Base-by-base conservation (phyloP, 2,888 invertebrate species). In the Neria commutata region DNA sequence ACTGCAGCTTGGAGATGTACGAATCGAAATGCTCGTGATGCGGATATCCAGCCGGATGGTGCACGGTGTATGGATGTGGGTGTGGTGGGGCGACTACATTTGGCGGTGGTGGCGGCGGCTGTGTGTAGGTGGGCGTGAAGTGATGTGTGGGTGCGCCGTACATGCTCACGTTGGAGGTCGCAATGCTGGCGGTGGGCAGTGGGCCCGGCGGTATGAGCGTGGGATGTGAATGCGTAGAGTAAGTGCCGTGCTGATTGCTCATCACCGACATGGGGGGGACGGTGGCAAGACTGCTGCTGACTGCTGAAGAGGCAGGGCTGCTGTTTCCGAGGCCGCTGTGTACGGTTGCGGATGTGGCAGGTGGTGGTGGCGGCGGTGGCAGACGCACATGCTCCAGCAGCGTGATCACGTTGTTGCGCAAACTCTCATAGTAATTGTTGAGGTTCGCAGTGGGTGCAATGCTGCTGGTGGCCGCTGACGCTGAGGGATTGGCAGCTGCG, bases 1-100 rank as follows among this genome's bases (percentile, higher is more conserved):
- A 94, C 79, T 95, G 95, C 69, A 96, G 86, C 80, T 94, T 95
- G 69, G 91, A 92, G 74, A 96, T 88, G 83, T 95, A 95, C 67
- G 91, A 92, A 84, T 95, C 95, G 82, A 96, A 94, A 83, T 94
- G 94, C 77, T 95, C 95, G 77, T 91, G 92, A 74, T 90, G 87
- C 50, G 66, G 61, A 63, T 70, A 68, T 14, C 63, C 56, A 11
- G 68, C 68, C 2, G 70, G 70, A 66, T 74, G 56, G 80, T 83
- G 40, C 1, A 69, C 66, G 1, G 69, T 69, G 17, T 69, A 69
- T 75, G 84, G 61, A 82, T 77, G 73, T 40, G 58, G 62, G 2
- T 66, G 69, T 2, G 69, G 67, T 23, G 69, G 67, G n/a, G 42
- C 42, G n/a, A 29, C 14, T 14, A 64, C 64, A 11, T 61, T 54